Base-by-base conservation (phyloP, 2,888 invertebrate species). In the Argynnis bischoffii region DNA sequence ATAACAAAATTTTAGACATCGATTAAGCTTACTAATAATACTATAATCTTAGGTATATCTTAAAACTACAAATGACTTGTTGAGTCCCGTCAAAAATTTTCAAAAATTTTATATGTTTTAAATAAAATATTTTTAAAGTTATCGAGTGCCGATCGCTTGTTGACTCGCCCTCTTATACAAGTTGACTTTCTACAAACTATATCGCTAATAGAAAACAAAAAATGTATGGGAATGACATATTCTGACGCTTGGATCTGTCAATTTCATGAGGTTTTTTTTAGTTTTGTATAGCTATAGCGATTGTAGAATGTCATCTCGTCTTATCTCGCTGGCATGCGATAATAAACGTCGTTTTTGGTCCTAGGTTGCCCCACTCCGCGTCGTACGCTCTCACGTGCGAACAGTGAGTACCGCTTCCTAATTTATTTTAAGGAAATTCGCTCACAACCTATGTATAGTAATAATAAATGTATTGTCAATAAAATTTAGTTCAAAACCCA, bases 311-410 rank as follows among this genome's bases (percentile, higher is more conserved):
- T 41, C 35, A 41, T 3, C 1, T 26, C 4, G 11, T 41, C 8
- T 41, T 11, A 41, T 41, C 35, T 41, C 35, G 35, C 82, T 80
- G 88, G 92, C 92, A 92, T 92, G 91, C 90, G 84, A 88, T 90
- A 77, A 76, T 77, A 92, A 91, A 90, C 87, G 88, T 87, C 83
- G 90, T 91, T 89, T 91, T 84, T 90, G 83, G 84, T 87, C 87
- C 88, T 93, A 94, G 94, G 93, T 94, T 93, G 89, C 92, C 92
- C 81, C 92, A 94, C 89, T 93, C 94, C 75, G 93, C 94, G 79
- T 92, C 93, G 84, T 94, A 94, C 91, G 94, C 94, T 86, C 93
- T 94, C 85, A 93, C 93, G 85, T 94, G 94, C 88, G 93, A 94
- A 93, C 94, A 94, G 94, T 94, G 93, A 94, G 94, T 94, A 93